Evolutionary conservation across 2,888 invertebrate species (phyloP).

Genomic region (Odontocolon sp.): DNA sequence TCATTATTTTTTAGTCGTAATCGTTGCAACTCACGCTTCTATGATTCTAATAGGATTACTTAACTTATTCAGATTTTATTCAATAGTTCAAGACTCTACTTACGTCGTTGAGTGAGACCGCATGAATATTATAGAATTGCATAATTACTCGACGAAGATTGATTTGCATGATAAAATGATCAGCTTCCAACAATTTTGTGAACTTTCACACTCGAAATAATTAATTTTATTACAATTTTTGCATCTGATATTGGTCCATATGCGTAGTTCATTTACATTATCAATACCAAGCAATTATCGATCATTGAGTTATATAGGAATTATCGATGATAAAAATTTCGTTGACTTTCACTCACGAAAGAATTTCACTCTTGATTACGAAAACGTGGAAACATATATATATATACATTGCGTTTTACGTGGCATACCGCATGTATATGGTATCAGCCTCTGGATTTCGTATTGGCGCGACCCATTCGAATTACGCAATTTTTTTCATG

Average conservation of each 20-base stretch:
- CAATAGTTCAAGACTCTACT: not conserved
- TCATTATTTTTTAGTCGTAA: not conserved
- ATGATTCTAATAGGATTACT: not conserved
- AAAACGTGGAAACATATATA: not conserved
- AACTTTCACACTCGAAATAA: too few relatives aligned
- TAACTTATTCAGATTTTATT: not conserved
- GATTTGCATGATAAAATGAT: too few relatives aligned
- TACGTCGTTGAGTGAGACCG: too few relatives aligned
- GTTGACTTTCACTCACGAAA: slow-evolving; percentile 27
- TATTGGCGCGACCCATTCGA: not conserved
- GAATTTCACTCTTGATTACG: slow-evolving; percentile 16
- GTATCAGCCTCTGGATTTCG: not conserved
- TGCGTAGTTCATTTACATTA: too few relatives aligned
- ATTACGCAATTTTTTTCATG: slow-evolving; percentile 13
- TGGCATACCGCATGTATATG: not conserved
- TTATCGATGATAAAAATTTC: slow-evolving; percentile 8
- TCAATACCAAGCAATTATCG: too few relatives aligned
- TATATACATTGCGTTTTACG: not conserved
- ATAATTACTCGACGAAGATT: too few relatives aligned
- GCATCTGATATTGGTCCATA: too few relatives aligned
- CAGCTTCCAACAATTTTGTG: too few relatives aligned
- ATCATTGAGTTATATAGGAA: too few relatives aligned
- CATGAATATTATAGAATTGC: too few relatives aligned
- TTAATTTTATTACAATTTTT: too few relatives aligned
- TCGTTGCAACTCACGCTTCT: not conserved